Base-by-base conservation (phyloP, 2,888 invertebrate genomes). In the Caenorhabditis japonica region DNA sequence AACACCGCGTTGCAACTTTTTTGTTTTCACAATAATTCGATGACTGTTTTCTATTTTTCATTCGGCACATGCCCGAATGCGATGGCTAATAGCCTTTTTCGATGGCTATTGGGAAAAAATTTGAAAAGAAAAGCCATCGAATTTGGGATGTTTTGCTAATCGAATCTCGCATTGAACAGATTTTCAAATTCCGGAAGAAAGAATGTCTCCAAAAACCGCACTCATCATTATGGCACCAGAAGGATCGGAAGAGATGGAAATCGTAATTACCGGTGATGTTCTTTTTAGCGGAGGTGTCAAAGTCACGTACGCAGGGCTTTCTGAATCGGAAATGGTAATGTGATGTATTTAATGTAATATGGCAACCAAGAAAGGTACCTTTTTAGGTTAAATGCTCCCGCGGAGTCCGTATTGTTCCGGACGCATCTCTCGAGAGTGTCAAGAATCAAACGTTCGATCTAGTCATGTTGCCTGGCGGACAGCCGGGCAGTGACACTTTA, bases 211-310 rank as follows among this genome's bases (percentile, higher is more conserved):
- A n/a, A 73, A 74, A 51, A 72, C 74, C 21, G 97, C 95, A 0
- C 88, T 96, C 43, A 91, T 97, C 53, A 91, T 97, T 75, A 88
- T 97, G 73, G 93, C 95, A 70, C 93, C 95, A 0, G 92, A 93
- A 64, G 97, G 97, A 4, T 92, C 94, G 0, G 97, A 99, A 89
- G 97, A 99, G 90, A 95, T 97, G 93, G 97, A 97, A 89, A 70
- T 74, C 21, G 68, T 94, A 12, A 93, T 94, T 79, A 91, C 94
- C 0, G 93, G 92, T 0, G 97, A 97, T 88, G 92, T 97, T 81
- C 90, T 97, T 17, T 91, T 96, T 3, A 91, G 97, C 82, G 95
- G 92, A 13, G 94, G 93, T 60, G 95, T 96, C 34, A 70, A 82
- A 21, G 83, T 84, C 38, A 93, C 92, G 0, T 88, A 97, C 39